A percentile compares a stretch with the other conserved stretches of the same genome.
phyloP scores from a whole-genome alignment of 2,797 vertebrate genomes.

The Psittacula derbiana region DNA sequence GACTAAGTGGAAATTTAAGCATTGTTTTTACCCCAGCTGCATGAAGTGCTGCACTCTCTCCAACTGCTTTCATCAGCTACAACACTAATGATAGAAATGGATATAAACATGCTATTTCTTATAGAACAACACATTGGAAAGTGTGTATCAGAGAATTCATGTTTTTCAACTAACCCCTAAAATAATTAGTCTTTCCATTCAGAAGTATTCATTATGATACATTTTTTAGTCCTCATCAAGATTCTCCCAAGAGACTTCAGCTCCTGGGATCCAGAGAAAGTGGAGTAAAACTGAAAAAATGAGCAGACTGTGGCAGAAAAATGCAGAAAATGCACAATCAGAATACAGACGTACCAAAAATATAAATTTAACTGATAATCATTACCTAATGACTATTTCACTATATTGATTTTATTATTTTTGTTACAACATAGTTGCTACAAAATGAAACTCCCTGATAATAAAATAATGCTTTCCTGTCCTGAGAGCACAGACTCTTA shows the following conservation, averaged over 20 bases:
- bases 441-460: neutral
- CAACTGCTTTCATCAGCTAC: neutral
- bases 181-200: neutral
- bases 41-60: neutral
- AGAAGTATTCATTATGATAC: neutral
- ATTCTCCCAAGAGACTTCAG: neutral
- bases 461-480: neutral
- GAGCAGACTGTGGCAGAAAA: neutral
- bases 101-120: neutral
- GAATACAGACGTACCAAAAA: neutral
- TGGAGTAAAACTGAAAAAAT: neutral
- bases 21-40: neutral
- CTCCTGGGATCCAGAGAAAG: neutral
- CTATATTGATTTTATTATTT: neutral
- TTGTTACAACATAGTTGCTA: neutral
- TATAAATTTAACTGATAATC: neutral
- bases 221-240: neutral
- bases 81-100: neutral
- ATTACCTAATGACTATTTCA: neutral
- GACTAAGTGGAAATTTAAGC: neutral
- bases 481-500: slow-evolving; percentile 67
- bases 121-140: neutral
- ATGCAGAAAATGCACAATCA: neutral
- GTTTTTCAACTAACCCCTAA: neutral
- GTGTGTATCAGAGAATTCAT: neutral